Evolutionary conservation across 2,888 invertebrate species (phyloP), one percentile per base, ranked within the genome.

Genomic region (Patella caerulea): DNA sequence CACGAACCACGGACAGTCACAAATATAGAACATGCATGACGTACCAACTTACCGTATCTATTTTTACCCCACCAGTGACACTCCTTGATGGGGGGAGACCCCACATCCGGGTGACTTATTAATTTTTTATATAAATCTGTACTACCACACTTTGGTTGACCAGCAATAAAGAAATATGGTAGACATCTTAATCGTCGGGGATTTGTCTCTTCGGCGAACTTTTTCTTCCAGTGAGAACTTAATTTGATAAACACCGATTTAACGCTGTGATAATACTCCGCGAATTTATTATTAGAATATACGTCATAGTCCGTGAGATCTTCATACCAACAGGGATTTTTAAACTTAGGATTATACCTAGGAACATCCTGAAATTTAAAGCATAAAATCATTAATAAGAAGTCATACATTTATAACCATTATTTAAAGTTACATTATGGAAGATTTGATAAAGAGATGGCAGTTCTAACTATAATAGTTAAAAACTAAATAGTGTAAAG

Each of bases 121-220:
- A 88, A 81, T 75, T 84, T 86, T 78, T 81, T 81, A 72, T 85
- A 89, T 65, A 89, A 81, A 72, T 88, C 88, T 3, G 88, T 88
- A 72, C 86, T 89, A 29, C 87, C 88, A 80, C 88, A 86, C 72
- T 89, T 89, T 7, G 88, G 88, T 75, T 87, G 86, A 17, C 88
- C 88, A 74, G 87, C 86, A 29, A 89, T 83, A 77, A 87, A 96
- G 94, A 90, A 99, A 94, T 86, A 99, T 94, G 80, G 98, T 97
- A 92, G 98, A 98, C 90, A 96, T 95, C 86, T 86, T 77, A 85
- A 85, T 71, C 85, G 85, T 55, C 79, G 78, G 69, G 79, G 83
- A 75, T 72, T 78, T 65, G 71, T 81, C 77, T 59, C 79, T 76
- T 69, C 75, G 77, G 73, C 19, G 65, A 73, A 1, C 15, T 72